A percentile compares a stretch with the other conserved stretches of the same genome.
These are phyloP conservation scores for Poecile atricapillus DNA, from an alignment of 2,113 vertebrate species.

Conservation along the genomic window DNA sequence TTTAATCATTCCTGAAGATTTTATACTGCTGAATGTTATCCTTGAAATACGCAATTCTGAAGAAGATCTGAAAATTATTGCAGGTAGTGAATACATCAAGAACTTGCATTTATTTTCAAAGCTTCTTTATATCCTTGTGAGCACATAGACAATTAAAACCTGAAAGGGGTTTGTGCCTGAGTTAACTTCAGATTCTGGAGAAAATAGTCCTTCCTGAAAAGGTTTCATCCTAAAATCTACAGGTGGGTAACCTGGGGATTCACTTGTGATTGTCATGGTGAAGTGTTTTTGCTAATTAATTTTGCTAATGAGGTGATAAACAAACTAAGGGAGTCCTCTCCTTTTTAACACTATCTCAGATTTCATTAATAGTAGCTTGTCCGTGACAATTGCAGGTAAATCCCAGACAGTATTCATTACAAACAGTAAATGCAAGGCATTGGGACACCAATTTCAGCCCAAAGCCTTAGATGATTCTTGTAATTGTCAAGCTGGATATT, in stretches of 20 bases:
- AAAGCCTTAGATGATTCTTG: not conserved
- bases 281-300: constrained; percentile 54
- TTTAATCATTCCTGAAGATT: not conserved
- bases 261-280: constrained; percentile 16
- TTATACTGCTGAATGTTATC: not conserved
- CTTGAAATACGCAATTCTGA: not conserved
- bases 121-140: not conserved
- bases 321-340: constrained; percentile 15
- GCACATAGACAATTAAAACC: not conserved
- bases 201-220: not conserved
- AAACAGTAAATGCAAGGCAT: not conserved
- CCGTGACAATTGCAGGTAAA: not conserved
- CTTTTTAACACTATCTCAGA: constrained; percentile 7
- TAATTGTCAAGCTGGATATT: not conserved
- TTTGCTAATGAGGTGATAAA: constrained; percentile 62
- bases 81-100: not conserved
- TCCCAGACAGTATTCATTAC: not conserved
- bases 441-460: not conserved
- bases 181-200: not conserved
- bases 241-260: constrained; percentile 30
- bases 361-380: constrained; percentile 47
- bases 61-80: not conserved
- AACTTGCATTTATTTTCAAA: constrained; percentile 12
- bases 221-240: not conserved
- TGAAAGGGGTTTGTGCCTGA: not conserved